Evolutionary conservation across 1,140 invertebrate species (phyloP), one percentile per base, ranked within the genome.

Genomic region (Platyscapa corneri): DNA sequence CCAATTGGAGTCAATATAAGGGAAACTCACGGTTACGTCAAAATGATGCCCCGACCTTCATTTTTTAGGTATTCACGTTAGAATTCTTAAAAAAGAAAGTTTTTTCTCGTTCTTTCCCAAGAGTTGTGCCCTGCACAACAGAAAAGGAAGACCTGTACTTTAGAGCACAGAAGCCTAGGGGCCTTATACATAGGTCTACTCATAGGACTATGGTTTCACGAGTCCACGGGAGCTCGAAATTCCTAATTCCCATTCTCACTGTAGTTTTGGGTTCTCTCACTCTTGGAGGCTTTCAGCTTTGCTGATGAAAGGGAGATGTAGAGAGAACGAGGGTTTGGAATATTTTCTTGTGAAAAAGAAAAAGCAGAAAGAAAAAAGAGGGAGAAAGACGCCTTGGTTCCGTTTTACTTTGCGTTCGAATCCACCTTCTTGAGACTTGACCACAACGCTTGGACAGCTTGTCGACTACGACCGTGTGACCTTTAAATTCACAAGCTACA

Each of bases 231-330:
- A 88, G 87, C 88, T 88, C 87, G 84, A 90, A 90, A 92, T 90
- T 88, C 90, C 89, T 92, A 91, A 90, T 91, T 91, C 87, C 89
- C 88, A 91, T 91, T 90, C 90, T 90, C 88, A 84, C 84, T 84
- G 88, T 79, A 53, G 76, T 37, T n/a, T 70, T 46, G 27, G n/a
- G 74, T 39, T 87, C 46, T 77, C 77, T 74, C 81, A 70, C 70
- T 12, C 81, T 75, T 39, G 46, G 76, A 53, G 34, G 64, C 64
- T 67, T 72, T 23, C 78, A 74, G 64, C 39, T 65, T 49, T 75
- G 82, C 30, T 64, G 34, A 46, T 64, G 81, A 84, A 87, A 85
- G 64, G 83, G 84, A 87, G 87, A 86, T 82, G 86, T 77, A 65
- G 78, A 42, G 39, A 67, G 81, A 82, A 67, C 27, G 78, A 81